Base-by-base conservation (phyloP, 1,140 invertebrate species). In the Pseudachorutes palmiensis region DNA sequence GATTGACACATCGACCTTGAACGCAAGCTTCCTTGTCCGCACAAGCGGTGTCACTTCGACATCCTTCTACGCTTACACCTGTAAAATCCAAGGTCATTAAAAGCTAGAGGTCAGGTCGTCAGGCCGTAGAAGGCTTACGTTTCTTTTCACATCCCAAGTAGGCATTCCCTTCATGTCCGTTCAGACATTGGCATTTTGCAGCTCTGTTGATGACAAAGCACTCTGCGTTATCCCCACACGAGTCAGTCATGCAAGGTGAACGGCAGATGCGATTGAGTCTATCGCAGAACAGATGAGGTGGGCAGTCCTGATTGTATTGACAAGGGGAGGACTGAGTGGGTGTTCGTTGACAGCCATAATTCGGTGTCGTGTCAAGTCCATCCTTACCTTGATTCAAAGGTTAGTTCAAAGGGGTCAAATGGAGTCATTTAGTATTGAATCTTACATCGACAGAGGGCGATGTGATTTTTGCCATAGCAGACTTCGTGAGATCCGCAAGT, bases 281-380 rank as follows among this genome's bases (percentile, higher is more conserved):
- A 79, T 92, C 89, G 76, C 90, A 92, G 1, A 89, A 79, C 72
- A 90, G 85, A 69, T 88, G 82, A 0, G 88, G 86, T 65, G 89
- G 88, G 78, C 91, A 93, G 74, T 93, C 90, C 81, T 91, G 89
- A 72, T 92, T 92, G 76, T 91, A 91, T 75, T 92, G 89, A 75
- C 92, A 94, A 41, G 91, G 82, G 67, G 87, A 85, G 74, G 83
- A 9, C 26, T 57, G 22, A 32, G 63, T 16, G 2, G 24, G 64
- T 1, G 62, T 64, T 19, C 49, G 33, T n/a, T 65, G 62, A 30
- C 70, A 71, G 19, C 62, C 62, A n/a, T 66, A 30, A 12, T 64
- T 68, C 1, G 70, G 70, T 31, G 64, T 66, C 3, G 66, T 66
- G 9, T 63, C 64, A 51, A 31, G 59, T 29, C 67, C 65, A 59